Percentiles rank a stretch among this genome's conserved stretches.
Conservation (phyloP, 2,888 invertebrate species). For the Polyploca ridens region DNA sequence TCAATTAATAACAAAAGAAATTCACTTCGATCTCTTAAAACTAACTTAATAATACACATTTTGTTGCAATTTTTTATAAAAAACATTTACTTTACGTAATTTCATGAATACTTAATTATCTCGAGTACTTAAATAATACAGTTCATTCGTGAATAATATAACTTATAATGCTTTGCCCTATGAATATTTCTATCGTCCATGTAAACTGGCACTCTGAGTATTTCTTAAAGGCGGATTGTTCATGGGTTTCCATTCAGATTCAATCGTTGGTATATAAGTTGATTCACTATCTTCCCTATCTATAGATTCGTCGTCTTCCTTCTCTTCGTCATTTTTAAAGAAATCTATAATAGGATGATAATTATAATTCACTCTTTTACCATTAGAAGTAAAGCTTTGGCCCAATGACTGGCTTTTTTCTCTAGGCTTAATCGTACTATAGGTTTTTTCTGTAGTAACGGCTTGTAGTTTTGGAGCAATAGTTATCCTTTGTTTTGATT, state of each 20-base stretch:
- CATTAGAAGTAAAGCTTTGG: slow-evolving; percentile 53
- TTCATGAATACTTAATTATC: not conserved
- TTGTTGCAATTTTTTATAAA: not conserved
- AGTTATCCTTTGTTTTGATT: slow-evolving; percentile 53
- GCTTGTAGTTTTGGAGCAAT: slow-evolving; percentile 70
- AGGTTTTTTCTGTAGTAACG: slow-evolving; percentile 54
- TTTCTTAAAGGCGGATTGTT: slow-evolving; percentile 61
- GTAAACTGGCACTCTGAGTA: slow-evolving; percentile 38
- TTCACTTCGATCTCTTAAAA: slow-evolving; percentile 16
- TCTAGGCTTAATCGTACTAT: slow-evolving; percentile 45
- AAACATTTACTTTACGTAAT: not conserved
- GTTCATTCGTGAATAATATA: not conserved
- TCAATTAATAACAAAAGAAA: slow-evolving; percentile 32
- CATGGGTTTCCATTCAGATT: slow-evolving; percentile 81
- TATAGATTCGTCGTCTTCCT: slow-evolving; percentile 60
- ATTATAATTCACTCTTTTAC: slow-evolving; percentile 89
- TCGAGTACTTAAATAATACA: slow-evolving; percentile 5
- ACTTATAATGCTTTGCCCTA: slow-evolving; percentile 14
- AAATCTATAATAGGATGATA: slow-evolving; percentile 94
- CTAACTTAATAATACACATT: slow-evolving; percentile 8
- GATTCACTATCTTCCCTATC: slow-evolving; percentile 70
- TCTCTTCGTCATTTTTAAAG: slow-evolving; percentile 81
- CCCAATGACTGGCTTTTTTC: slow-evolving; percentile 39
- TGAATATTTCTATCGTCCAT: slow-evolving; percentile 39
- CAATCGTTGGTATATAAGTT: slow-evolving; percentile 54